A percentile compares a stretch with the other conserved stretches of the same genome.
Evolutionary conservation across 2,888 invertebrate genomes (phyloP).

Genomic region (Ferrisia virgata): DNA sequence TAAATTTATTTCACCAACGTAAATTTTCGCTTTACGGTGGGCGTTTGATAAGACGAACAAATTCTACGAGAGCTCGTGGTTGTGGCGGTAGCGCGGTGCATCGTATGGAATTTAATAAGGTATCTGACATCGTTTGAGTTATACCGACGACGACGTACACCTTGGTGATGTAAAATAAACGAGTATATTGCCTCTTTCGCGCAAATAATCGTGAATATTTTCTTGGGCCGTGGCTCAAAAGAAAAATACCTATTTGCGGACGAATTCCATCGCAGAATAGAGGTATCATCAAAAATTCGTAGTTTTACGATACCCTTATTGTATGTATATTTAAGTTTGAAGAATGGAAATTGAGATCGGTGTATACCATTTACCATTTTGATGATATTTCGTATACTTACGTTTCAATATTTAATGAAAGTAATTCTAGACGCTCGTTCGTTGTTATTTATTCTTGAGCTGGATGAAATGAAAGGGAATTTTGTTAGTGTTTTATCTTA

Average conservation of each 20-base stretch:
- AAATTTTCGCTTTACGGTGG: neutral
- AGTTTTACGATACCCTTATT: neutral
- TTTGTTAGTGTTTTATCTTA: no score
- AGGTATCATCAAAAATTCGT: neutral
- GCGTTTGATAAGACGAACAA: neutral
- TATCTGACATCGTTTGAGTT: slow-evolving; percentile 6
- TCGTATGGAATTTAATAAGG: slow-evolving; percentile 3
- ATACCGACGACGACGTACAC: no score
- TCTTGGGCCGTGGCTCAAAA: neutral
- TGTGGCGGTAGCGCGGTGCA: no score
- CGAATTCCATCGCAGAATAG: neutral
- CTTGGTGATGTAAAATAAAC: neutral
- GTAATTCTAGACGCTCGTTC: no score
- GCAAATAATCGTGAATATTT: neutral
- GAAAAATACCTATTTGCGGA: neutral
- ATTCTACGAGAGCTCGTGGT: neutral
- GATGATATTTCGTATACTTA: no score
- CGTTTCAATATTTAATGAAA: no score
- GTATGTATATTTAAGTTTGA: neutral
- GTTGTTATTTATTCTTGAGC: no score
- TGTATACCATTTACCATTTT: no score
- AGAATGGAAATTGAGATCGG: neutral
- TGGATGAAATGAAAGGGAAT: no score
- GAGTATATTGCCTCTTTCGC: neutral
- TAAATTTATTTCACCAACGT: neutral